Evolutionary conservation across 2,113 vertebrate genomes (phyloP).

Genomic region (Sturnus vulgaris): DNA sequence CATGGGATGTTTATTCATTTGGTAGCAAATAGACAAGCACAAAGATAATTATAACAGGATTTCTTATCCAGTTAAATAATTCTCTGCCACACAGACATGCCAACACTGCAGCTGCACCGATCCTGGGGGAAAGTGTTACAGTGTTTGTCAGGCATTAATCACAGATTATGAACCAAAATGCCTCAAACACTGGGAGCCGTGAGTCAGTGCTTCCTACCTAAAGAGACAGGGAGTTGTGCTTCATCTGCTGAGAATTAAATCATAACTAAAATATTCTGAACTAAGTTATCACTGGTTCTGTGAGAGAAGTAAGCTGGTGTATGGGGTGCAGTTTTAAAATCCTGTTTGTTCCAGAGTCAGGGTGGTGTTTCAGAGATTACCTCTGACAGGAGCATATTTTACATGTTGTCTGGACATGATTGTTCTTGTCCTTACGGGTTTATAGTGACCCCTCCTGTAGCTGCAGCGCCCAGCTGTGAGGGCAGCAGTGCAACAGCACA

Average conservation of each 20-base stretch:
- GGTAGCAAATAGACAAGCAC: background rate
- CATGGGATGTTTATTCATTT: background rate
- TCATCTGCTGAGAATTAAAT: background rate
- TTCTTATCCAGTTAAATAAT: background rate
- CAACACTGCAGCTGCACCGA: background rate
- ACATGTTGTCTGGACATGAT: slow-evolving; percentile 69
- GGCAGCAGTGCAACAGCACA: slow-evolving; percentile 78
- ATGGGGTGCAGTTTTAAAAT: background rate
- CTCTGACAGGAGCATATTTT: slow-evolving; percentile 72
- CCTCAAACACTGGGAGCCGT: background rate
- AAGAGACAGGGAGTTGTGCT: background rate
- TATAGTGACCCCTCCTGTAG: slow-evolving; percentile 77
- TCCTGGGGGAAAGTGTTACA: background rate
- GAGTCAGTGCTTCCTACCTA: background rate
- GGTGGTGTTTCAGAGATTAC: slow-evolving; percentile 49
- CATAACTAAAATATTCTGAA: background rate
- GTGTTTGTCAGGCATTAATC: background rate
- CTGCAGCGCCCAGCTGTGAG: slow-evolving; percentile 70
- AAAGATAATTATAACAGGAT: background rate
- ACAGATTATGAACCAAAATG: background rate
- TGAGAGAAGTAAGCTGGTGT: background rate
- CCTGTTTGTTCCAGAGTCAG: background rate
- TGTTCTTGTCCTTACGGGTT: slow-evolving; percentile 59
- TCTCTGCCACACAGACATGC: background rate
- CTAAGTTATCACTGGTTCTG: background rate